Evolutionary conservation across 2,113 vertebrate species (phyloP).

Genomic region (Thryonomys swinderianus): DNA sequence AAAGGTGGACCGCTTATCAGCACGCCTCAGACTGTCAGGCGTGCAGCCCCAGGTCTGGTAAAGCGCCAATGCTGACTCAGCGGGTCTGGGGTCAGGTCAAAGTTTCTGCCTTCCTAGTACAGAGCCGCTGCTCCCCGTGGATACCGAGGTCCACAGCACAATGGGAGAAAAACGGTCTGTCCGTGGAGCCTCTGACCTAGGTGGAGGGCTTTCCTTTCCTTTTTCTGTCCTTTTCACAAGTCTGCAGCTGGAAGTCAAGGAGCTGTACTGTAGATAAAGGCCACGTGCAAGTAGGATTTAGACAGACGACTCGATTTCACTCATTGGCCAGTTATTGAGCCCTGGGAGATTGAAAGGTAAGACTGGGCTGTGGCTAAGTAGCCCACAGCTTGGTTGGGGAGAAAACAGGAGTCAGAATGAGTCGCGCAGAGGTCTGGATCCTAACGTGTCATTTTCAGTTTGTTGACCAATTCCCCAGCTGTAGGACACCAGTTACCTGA

Average conservation of each 20-base stretch:
- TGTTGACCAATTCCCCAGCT: background rate
- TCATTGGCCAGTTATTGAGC: background rate
- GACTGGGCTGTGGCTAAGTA: background rate
- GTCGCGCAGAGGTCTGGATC: background rate
- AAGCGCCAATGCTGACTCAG: background rate
- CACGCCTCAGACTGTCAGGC: background rate
- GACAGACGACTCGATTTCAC: background rate
- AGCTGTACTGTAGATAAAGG: background rate
- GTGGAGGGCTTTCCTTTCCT: background rate
- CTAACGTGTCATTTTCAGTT: background rate
- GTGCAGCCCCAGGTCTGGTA: background rate
- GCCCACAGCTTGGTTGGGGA: background rate
- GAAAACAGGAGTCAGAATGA: background rate
- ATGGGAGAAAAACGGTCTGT: background rate
- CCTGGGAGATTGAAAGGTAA: background rate
- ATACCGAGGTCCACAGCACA: rapidly evolving
- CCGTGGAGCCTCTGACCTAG: background rate
- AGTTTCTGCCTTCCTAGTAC: background rate
- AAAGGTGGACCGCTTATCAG: background rate
- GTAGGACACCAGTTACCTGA: background rate
- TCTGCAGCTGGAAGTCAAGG: background rate
- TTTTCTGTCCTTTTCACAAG: background rate
- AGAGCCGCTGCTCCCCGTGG: too few relatives aligned
- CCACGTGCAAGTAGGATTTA: background rate
- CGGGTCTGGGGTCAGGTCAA: background rate